Evolutionary conservation across 2,888 invertebrate genomes (phyloP).

Genomic region (Dryadula phaetusa): DNA sequence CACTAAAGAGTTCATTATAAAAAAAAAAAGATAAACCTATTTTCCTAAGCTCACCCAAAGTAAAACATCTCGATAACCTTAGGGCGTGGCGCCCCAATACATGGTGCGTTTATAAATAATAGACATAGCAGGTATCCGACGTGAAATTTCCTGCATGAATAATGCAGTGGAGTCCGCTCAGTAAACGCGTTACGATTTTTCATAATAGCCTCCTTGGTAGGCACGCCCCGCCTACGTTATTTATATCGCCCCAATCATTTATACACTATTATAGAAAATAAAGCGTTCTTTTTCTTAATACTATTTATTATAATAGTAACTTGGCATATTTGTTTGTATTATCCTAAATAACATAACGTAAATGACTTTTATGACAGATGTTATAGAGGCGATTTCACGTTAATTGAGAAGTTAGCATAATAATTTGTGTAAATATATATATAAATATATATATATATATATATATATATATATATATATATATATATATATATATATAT

Average conservation of each 20-base stretch:
- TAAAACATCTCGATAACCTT: slow-evolving; percentile 30
- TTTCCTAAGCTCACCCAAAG: slow-evolving; percentile 12
- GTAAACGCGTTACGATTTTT: slow-evolving; percentile 83
- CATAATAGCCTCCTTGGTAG: slow-evolving; percentile 81
- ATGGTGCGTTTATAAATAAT: slow-evolving; percentile 71
- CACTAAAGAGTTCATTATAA: background rate
- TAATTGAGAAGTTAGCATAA: background rate
- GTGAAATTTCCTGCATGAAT: slow-evolving; percentile 77
- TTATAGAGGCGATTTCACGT: slow-evolving; percentile 11
- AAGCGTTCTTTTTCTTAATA: slow-evolving; percentile 44
- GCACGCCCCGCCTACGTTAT: slow-evolving; percentile 53
- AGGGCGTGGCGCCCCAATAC: slow-evolving; percentile 49
- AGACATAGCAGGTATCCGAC: slow-evolving; percentile 63
- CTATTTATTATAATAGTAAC: slow-evolving; percentile 33
- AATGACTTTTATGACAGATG: background rate
- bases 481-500: no score
- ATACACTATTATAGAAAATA: slow-evolving; percentile 51
- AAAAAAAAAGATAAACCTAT: slow-evolving; percentile 5
- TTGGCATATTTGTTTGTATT: background rate
- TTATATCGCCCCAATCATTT: slow-evolving; percentile 71
- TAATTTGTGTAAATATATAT: no score
- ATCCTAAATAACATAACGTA: no score
- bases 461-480: no score
- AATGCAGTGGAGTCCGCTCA: slow-evolving; percentile 76
- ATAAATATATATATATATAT: no score